These are phyloP conservation scores for Melinaea menophilus DNA, from an alignment of 2,888 invertebrate genomes.

Conservation along the genomic window DNA sequence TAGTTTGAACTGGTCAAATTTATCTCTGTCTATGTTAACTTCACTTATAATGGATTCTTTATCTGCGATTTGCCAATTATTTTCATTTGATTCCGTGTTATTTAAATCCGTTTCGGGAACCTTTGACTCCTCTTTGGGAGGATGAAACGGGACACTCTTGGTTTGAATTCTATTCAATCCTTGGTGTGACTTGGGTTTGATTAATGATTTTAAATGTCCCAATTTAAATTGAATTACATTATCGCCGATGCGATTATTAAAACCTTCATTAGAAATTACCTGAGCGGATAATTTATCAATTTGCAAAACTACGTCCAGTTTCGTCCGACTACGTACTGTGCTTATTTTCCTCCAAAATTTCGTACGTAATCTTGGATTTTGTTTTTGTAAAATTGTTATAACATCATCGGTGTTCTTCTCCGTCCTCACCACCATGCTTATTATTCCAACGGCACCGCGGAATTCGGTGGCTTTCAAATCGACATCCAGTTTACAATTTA, in stretches of 20 bases:
- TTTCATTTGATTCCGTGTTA: neutral
- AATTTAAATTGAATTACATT: conserved; percentile 55
- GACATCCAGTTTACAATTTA: conserved; percentile 46
- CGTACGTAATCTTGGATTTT: conserved; percentile 61
- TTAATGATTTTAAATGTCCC: conserved; percentile 58
- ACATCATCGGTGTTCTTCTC: conserved; percentile 53
- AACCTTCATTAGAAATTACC: conserved; percentile 52
- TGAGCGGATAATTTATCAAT: conserved; percentile 68
- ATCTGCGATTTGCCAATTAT: conserved; percentile 6
- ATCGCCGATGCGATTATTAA: conserved; percentile 49
- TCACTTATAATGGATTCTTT: conserved; percentile 20
- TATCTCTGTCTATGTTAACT: neutral
- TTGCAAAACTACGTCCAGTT: conserved; percentile 59
- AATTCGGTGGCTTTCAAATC: conserved; percentile 62
- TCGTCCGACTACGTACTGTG: conserved; percentile 46
- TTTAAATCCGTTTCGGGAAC: conserved; percentile 16
- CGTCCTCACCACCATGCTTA: conserved; percentile 58
- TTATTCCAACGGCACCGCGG: conserved; percentile 67
- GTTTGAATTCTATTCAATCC: conserved; percentile 41
- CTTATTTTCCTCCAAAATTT: conserved; percentile 68
- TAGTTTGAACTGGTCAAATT: conserved; percentile 13
- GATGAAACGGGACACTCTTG: conserved; percentile 21
- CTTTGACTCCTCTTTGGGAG: conserved; percentile 5
- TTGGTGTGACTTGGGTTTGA: conserved; percentile 53
- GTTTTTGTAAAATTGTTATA: conserved; percentile 51